Evolutionary conservation across 30 jellyfish, hydroid and myxozoan species (phyloP).

Genomic region (Sanderia malayensis): DNA sequence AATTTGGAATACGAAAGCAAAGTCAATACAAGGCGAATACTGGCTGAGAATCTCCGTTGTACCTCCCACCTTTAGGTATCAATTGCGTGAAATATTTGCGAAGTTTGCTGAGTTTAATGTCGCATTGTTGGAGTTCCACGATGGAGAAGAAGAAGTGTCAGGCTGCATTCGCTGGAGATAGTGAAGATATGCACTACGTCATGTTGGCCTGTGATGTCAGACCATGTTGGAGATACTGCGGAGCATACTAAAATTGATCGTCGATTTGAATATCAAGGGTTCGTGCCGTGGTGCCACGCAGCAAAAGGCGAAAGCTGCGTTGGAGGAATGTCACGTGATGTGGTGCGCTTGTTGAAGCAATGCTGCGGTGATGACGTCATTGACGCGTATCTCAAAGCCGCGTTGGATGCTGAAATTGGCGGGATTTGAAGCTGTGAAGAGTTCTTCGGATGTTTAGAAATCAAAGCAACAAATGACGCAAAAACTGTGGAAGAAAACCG

Average conservation of each 20-base stretch:
- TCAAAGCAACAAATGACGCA: too few relatives aligned
- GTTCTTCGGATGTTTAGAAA: too few relatives aligned
- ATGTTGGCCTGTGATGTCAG: neutral
- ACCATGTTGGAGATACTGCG: neutral
- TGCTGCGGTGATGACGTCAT: neutral
- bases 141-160: neutral
- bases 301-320: neutral
- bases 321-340: neutral
- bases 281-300: neutral
- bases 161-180: neutral
- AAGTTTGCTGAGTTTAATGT: constrained; percentile 11
- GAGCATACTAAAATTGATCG: neutral
- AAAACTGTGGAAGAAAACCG: too few relatives aligned
- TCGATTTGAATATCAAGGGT: neutral
- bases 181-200: neutral
- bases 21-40: constrained; percentile 10
- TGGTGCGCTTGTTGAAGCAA: neutral
- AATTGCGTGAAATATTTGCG: constrained; percentile 42
- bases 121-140: neutral
- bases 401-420: neutral
- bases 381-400: neutral
- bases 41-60: constrained; percentile 24
- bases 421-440: neutral
- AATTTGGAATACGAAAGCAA: constrained; percentile 59
- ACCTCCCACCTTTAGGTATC: constrained; percentile 36